Base-by-base conservation (phyloP, 2,113 vertebrate species). In the Otocyon megalotis region DNA sequence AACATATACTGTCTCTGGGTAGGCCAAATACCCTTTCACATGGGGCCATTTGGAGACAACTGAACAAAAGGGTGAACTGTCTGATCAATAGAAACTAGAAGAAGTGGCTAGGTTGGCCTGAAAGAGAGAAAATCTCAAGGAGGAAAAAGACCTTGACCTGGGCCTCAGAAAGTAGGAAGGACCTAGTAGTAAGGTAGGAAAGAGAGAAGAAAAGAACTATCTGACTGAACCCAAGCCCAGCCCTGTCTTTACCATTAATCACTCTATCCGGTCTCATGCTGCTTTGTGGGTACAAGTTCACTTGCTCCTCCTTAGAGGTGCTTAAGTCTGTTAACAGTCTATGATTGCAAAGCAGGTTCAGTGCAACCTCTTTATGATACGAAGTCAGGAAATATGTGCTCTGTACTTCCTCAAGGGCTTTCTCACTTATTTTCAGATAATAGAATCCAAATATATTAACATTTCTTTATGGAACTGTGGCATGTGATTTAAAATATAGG, bases 361-460 rank as follows among this genome's bases (percentile, higher is more conserved):
- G 1, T 92, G 13, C 12, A 84, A 84, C 15, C 12, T 84, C 14
- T 93, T 87, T 90, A 48, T 87, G 54, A 82, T 32, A 76, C 8
- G 15, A 91, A 90, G 26, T 88, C 26, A 76, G 50, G 28, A 90
- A 82, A 62, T 54, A 43, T 32, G 26, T 76, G 50, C 60, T 76
- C 50, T 32, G 5, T 22, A 67, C 35, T 95, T 53, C 74, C 37
- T 1, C 62, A 24, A 77, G 30, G 56, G 30, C n/a, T 94, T 90
- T 76, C 58, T 88, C 8, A 35, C 4, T 83, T 91, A 77, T 83
- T 94, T 96, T 24, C 9, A 88, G 30, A n/a, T 79, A 35, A 91
- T 35, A 20, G 72, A 67, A 88, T 90, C 28, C 19, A 43, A 53
- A 84, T 85, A 53, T 53, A 19, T 85, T 56, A n/a, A 81, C 13